A percentile compares a stretch with the other conserved stretches of the same genome.
Conservation (phyloP, 2,113 vertebrate species). For the Myotis brandtii region DNA sequence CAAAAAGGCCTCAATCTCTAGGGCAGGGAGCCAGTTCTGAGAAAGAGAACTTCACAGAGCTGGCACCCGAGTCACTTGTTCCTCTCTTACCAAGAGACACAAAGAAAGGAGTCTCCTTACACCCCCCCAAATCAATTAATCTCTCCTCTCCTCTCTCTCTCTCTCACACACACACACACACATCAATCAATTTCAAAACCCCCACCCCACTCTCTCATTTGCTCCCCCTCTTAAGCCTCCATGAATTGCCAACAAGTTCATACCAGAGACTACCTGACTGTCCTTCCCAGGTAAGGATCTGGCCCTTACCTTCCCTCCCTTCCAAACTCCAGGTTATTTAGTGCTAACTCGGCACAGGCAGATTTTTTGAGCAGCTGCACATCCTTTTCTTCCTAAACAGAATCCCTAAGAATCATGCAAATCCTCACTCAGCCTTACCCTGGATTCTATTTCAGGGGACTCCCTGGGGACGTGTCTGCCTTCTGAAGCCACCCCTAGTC, state of each 20-base stretch:
- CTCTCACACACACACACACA: too few relatives aligned
- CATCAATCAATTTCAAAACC: too few relatives aligned
- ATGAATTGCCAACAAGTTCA: neutral
- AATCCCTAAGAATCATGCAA: neutral
- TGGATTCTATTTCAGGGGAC: neutral
- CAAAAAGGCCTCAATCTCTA: neutral
- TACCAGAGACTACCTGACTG: neutral
- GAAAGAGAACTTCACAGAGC: neutral
- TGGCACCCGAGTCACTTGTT: neutral
- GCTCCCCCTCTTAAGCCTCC: neutral
- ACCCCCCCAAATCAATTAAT: neutral
- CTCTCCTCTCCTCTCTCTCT: neutral
- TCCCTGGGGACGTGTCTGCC: neutral
- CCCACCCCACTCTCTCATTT: too few relatives aligned
- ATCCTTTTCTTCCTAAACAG: slow-evolving; percentile 21
- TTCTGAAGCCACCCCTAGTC: neutral
- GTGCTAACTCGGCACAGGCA: neutral
- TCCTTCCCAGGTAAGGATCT: neutral
- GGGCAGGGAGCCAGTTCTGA: neutral
- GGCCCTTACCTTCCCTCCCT: neutral
- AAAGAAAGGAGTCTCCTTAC: neutral
- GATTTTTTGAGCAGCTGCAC: neutral
- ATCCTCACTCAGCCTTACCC: neutral
- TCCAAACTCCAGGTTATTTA: neutral
- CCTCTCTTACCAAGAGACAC: neutral